A percentile compares a stretch with the other conserved stretches of the same genome.
These are phyloP conservation scores for Oryzias woworae DNA, from an alignment of 2,113 vertebrate genomes.

Conservation along the genomic window DNA sequence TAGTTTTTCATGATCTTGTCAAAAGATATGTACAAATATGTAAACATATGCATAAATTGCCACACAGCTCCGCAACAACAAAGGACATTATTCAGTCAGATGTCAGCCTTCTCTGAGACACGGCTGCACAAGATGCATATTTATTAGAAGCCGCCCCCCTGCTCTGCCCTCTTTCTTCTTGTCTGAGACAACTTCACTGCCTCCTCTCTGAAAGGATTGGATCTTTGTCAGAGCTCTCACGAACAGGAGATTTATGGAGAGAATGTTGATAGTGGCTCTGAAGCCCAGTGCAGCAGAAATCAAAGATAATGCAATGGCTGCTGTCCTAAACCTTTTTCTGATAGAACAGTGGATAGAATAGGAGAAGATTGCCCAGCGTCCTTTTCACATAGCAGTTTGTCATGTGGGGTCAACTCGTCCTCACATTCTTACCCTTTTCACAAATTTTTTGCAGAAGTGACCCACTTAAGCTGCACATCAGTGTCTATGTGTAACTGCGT, in stretches of 20 bases:
- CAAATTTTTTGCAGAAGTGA: no score
- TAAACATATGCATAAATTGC: conserved; percentile 22
- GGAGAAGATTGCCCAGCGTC: no score
- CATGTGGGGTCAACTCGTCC: no score
- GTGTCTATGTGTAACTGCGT: no score
- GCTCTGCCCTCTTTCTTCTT: not conserved
- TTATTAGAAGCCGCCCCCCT: conserved; percentile 26
- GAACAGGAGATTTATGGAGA: not conserved
- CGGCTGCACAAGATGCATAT: conserved; percentile 28
- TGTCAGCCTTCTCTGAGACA: conserved; percentile 24
- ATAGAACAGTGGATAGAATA: conserved; percentile 25
- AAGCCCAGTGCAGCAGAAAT: conserved; percentile 41
- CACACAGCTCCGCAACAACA: conserved; percentile 17
- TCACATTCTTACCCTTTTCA: no score
- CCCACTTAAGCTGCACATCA: no score
- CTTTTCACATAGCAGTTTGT: no score
- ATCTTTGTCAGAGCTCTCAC: no score
- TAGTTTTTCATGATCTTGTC: conserved; percentile 13
- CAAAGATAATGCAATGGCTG: conserved; percentile 41
- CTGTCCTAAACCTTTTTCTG: conserved; percentile 41
- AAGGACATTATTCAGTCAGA: conserved; percentile 32
- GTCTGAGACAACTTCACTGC: conserved; percentile 12
- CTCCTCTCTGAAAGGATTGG: conserved; percentile 4
- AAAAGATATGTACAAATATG: conserved; percentile 29
- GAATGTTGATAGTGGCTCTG: conserved; percentile 24